A percentile compares a stretch with the other conserved stretches of the same genome.
Evolutionary conservation across 2,888 invertebrate genomes (phyloP).

Genomic region (Brachypalpus laphriformis): DNA sequence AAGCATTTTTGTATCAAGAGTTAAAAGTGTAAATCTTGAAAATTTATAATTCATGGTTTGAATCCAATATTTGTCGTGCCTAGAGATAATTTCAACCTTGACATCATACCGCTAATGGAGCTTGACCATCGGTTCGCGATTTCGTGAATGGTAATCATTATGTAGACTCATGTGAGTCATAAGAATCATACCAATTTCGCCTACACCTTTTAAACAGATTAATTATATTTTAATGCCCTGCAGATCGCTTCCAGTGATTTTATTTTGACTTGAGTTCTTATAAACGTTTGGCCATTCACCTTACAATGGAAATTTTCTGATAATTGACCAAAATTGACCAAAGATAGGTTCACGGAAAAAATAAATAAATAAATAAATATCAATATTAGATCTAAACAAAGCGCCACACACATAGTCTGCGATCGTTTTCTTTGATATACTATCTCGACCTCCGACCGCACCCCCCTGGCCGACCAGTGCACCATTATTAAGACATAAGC

Average conservation of each 20-base stretch:
- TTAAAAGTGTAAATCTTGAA: too few species aligned
- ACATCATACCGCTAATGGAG: background rate
- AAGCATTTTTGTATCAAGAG: too few species aligned
- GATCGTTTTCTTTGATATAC: slow-evolving; percentile 51
- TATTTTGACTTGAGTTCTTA: background rate
- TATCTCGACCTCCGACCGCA: slow-evolving; percentile 8
- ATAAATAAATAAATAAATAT: slow-evolving; percentile 35
- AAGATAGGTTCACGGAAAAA: slow-evolving; percentile 7
- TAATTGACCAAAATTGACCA: slow-evolving; percentile 54
- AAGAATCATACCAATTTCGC: background rate
- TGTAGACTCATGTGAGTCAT: background rate
- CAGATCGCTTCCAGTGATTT: background rate
- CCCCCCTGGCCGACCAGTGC: background rate
- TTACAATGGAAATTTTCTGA: slow-evolving; percentile 33
- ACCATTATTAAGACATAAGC: slow-evolving; percentile 27
- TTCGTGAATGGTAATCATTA: background rate
- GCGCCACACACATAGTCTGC: slow-evolving; percentile 53
- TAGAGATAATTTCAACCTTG: background rate
- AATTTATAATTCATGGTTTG: too few species aligned
- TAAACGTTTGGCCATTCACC: slow-evolving; percentile 11
- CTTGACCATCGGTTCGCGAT: background rate
- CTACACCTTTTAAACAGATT: background rate
- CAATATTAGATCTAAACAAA: slow-evolving; percentile 61
- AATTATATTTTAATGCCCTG: background rate
- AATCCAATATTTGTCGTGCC: too few species aligned